Evolutionary conservation across 2,888 invertebrate species (phyloP).

Genomic region (Brachyopa scutellaris): DNA sequence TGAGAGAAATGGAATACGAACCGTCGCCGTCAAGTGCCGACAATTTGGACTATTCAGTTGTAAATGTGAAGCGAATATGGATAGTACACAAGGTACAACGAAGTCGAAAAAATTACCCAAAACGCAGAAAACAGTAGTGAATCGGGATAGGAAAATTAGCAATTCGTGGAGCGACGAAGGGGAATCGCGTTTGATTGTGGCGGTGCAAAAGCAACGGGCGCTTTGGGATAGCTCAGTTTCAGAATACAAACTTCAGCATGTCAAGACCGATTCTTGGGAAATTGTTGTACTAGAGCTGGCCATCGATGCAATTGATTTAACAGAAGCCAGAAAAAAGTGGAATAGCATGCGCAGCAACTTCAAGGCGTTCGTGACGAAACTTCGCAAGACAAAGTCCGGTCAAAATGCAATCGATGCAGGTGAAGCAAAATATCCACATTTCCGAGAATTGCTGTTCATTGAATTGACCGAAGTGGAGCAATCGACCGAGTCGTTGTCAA

Average conservation of each 20-base stretch:
- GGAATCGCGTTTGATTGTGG: background rate
- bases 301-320: background rate
- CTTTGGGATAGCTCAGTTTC: background rate
- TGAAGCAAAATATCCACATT: background rate
- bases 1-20: no score
- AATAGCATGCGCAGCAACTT: background rate
- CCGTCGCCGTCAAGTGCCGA: no score
- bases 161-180: background rate
- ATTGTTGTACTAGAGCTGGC: background rate
- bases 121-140: no score
- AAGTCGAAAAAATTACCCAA: no score
- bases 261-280: background rate
- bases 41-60: no score
- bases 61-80: no score
- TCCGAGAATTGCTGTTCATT: background rate
- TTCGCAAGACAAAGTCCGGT: background rate
- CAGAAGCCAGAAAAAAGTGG: background rate
- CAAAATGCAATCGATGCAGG: background rate
- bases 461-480: constrained; percentile 4
- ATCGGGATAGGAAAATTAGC: no score
- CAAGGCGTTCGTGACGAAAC: background rate
- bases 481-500: background rate
- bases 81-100: no score
- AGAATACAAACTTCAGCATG: background rate
- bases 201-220: background rate